Base-by-base conservation (phyloP, 2,113 vertebrate species). In the Romanogobio albipinnatus region DNA sequence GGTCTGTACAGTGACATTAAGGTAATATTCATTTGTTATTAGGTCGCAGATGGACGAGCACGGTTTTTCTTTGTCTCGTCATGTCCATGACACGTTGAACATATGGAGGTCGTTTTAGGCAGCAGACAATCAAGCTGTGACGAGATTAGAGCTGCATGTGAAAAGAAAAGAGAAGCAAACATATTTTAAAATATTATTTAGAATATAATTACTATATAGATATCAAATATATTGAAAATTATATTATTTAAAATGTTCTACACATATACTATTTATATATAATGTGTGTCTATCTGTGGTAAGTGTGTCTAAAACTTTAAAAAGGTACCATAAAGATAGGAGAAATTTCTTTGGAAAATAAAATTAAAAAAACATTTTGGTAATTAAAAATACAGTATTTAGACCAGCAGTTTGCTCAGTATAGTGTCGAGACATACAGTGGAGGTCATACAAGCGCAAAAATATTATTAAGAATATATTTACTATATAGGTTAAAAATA, bases 391-490 rank as follows among this genome's bases (percentile, higher is more conserved):
- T 77, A 86, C 14, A 82, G 13, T 88, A 76, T 90, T 91, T 85
- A 87, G 88, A 83, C 68, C 74, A 82, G 58, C 74, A 62, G 88
- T n/a, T 47, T 90, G 90, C 88, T 92, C 70, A 88, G 87, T 91
- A 91, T 92, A 92, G 88, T 91, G 92, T 84, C 84, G 88, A 89
- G 91, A 85, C 59, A 82, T 59, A 73, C 84, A 86, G 84, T 49
- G 53, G 79, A 84, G 11, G 68, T 84, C 82, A 87, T 49, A 75
- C 22, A 86, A 86, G 94, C 94, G 92, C 93, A 94, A 14, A 51
- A 51, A 49, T 1, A 39, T 33, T 7, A 62, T 36, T 68, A 19
- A 19, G 2, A 66, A 66, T 66, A 36, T 9, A 36, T 19, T 36
- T 68, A 91, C 7, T 66, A 3, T 33, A 66, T 15, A 66, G 61